Evolutionary conservation across 1,140 invertebrate species (phyloP), one percentile per base, ranked within the genome.

Genomic region (Polypedilum pembai): DNA sequence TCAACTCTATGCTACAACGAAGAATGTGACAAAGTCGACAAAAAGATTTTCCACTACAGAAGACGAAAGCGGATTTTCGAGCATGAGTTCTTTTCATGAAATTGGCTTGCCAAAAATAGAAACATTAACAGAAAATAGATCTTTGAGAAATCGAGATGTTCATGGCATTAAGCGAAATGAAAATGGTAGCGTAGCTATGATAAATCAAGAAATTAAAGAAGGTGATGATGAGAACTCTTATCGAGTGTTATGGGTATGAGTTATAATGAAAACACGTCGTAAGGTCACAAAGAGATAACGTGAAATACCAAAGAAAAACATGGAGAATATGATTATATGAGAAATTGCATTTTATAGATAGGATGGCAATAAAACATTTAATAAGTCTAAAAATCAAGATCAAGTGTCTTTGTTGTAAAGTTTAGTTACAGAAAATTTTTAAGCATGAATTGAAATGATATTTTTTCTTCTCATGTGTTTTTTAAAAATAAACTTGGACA

Each of bases 1-100:
- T 5, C 24, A 33, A 33, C 24, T 33, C 5, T 33, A 33, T 33
- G 24, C 24, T 5, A 33, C 24, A 15, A 56, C 12, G 45, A 72
- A 69, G 18, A 69, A 69, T 21, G 65, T 20, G 18, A 69, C 65
- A 69, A 69, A 69, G 20, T 20, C 65, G 5, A 7, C 20, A 7
- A 69, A 73, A 33, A 33, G 56, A 33, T 74, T 12, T 7, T 69
- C 40, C 20, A 18, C 40, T 12, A 82, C 81, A 0, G 91, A 93
- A 78, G 90, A 92, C 76, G 91, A 93, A 78, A 92, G 91, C 78
- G 91, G 91, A 12, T 93, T 93, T 80, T 92, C 90, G 12, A 92
- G 90, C 2, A 89, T 92, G 83, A 91, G 88, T 79, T 92, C 90
- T 3, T 92, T 92, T 77, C 91, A 92, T 80, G 90, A 92, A 77